Evolutionary conservation across 2,888 invertebrate species (phyloP), one percentile per base, ranked within the genome.

Genomic region (Luperina testacea): DNA sequence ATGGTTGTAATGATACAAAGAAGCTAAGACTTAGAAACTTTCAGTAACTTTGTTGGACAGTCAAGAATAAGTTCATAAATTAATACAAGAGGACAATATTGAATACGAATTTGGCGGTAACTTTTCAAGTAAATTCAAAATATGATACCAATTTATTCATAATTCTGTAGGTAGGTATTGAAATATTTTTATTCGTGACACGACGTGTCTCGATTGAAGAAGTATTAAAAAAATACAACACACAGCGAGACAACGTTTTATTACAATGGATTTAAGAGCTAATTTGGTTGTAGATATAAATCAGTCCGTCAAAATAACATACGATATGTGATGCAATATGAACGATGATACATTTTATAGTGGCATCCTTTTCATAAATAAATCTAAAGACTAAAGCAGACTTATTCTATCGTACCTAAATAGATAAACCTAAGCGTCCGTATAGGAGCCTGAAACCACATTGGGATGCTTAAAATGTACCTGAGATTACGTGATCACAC

Each of bases 381-480:
- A 24, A 59, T 64, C 0, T 38, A 57, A 45, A 63, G 20, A n/a
- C 20, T 48, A 68, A 64, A 45, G 6, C 38, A 72, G 20, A 38
- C 68, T 59, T 64, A 68, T 51, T 68, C 38, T 9, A 72, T 51
- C 64, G 4, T 27, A 15, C n/a, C 20, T 70, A 63, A 70, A 74
- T 20, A 72, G 17, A 68, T 75, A 68, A 65, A 73, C 69, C 38
- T 63, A 61, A 59, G 20, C 38, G 27, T 63, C 48, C 59, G 17
- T 57, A 59, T 61, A 59, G 61, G 3, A 70, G 13, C 42, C 69
- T 59, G 48, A 83, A 77, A 70, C 65, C 69, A 78, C 76, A 81
- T 88, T 83, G 74, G 63, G 75, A 88, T 78, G 78, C 88, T 83
- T 86, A 77, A 79, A 88, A 75, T 77, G 83, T 83, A 86, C 74